Percentiles rank a stretch among this genome's conserved stretches.
Conservation (phyloP, 2,888 invertebrate species). For the Synanthedon andrenaeformis region DNA sequence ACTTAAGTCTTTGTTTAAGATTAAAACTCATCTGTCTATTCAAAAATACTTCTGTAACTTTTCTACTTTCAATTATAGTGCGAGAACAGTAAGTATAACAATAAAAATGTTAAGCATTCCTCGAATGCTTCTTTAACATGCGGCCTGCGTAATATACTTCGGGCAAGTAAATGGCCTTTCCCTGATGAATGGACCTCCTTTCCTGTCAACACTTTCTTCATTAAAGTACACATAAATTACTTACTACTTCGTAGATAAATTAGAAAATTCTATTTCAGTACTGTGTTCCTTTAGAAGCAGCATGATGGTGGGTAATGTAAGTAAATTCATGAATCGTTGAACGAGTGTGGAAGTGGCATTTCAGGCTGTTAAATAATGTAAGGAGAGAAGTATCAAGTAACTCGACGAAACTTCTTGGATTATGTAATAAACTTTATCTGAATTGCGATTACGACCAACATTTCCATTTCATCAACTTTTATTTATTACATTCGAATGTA, state of each 20-base stretch:
- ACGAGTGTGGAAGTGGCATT: conserved; percentile 22
- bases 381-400: conserved; percentile 25
- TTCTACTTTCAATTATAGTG: too few species aligned
- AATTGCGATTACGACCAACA: neutral
- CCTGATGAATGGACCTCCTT: conserved; percentile 12
- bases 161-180: conserved; percentile 5
- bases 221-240: conserved; percentile 11
- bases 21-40: too few species aligned
- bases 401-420: conserved; percentile 26
- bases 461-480: neutral
- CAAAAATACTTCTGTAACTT: too few species aligned
- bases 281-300: neutral
- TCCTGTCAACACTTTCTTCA: conserved; percentile 11
- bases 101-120: too few species aligned
- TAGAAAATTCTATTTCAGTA: neutral
- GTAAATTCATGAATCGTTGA: conserved; percentile 12
- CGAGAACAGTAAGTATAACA: too few species aligned
- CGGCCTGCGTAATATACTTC: neutral
- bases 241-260: neutral
- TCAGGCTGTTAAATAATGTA: conserved; percentile 35
- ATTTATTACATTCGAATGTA: too few species aligned
- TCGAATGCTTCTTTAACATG: neutral
- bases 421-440: conserved; percentile 21
- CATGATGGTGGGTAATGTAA: neutral
- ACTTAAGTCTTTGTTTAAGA: too few species aligned